These are phyloP conservation scores for Desmodus rotundus DNA, from an alignment of 2,113 vertebrate species.

Conservation along the genomic window DNA sequence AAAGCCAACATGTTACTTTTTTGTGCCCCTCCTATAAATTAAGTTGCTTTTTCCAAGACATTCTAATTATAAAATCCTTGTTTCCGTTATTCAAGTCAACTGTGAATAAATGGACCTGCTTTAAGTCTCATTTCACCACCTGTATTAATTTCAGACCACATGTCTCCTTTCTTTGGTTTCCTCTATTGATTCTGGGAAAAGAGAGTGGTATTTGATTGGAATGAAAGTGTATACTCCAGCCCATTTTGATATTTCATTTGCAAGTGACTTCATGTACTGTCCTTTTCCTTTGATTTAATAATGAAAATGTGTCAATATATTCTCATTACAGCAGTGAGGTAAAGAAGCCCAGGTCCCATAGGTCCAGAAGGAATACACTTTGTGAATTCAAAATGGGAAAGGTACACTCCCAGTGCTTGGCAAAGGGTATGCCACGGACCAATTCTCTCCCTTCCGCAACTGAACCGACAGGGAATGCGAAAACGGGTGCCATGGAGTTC, in stretches of 20 bases:
- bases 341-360: slow-evolving; percentile 34
- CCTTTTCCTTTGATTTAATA: slow-evolving; percentile 72
- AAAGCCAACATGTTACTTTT: slow-evolving; percentile 13
- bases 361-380: slow-evolving; percentile 1
- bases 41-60: slow-evolving; percentile 27
- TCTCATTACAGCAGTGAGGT: slow-evolving; percentile 66
- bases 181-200: slow-evolving; percentile 68
- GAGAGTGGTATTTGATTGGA: slow-evolving; percentile 66
- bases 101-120: slow-evolving; percentile 46
- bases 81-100: slow-evolving; percentile 55
- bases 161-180: slow-evolving; percentile 68
- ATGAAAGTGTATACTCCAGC: slow-evolving; percentile 57
- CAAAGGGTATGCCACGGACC: not conserved
- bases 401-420: not conserved
- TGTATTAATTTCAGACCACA: slow-evolving; percentile 62
- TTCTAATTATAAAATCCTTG: slow-evolving; percentile 59
- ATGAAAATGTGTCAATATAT: slow-evolving; percentile 73
- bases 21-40: not conserved
- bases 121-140: slow-evolving; percentile 65
- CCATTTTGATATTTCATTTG: slow-evolving; percentile 75
- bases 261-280: slow-evolving; percentile 64
- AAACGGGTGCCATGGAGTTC: not conserved
- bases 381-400: slow-evolving; percentile 66
- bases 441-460: not conserved
- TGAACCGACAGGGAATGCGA: slow-evolving; percentile 29